Evolutionary conservation across 2,888 invertebrate species (phyloP).

Genomic region (Agriopis aurantiaria): DNA sequence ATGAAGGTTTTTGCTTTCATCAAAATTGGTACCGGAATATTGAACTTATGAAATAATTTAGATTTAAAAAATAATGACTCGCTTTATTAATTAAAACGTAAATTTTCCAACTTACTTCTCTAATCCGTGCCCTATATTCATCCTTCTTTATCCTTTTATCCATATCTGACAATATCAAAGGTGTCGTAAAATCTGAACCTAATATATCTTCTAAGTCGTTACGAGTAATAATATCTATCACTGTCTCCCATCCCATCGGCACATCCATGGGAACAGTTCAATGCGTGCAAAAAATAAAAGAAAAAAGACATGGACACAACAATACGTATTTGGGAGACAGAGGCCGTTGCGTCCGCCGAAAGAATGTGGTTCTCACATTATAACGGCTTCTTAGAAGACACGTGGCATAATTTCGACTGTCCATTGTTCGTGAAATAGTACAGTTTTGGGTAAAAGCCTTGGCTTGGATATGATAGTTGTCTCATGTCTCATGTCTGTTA

Average conservation of each 20-base stretch:
- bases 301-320: conserved; percentile 30
- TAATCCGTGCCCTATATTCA: no score
- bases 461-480: neutral
- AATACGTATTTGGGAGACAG: conserved; percentile 24
- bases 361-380: conserved; percentile 29
- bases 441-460: conserved; percentile 7
- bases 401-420: conserved; percentile 19
- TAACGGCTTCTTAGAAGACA: conserved; percentile 31
- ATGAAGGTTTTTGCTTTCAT: no score
- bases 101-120: no score
- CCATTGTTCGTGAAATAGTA: conserved; percentile 20
- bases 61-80: no score
- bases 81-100: no score
- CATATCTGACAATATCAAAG: no score
- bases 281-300: conserved; percentile 36
- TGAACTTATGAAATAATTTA: no score
- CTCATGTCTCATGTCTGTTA: neutral
- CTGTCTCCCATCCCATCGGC: conserved; percentile 7
- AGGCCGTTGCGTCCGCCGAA: conserved; percentile 23
- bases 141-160: no score
- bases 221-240: conserved; percentile 12
- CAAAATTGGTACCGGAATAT: no score
- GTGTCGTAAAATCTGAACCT: no score
- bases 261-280: conserved; percentile 32
- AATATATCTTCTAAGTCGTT: neutral